Evolutionary conservation across 1,140 invertebrate species (phyloP), one percentile per base, ranked within the genome.

Genomic region (Nasonia giraulti): DNA sequence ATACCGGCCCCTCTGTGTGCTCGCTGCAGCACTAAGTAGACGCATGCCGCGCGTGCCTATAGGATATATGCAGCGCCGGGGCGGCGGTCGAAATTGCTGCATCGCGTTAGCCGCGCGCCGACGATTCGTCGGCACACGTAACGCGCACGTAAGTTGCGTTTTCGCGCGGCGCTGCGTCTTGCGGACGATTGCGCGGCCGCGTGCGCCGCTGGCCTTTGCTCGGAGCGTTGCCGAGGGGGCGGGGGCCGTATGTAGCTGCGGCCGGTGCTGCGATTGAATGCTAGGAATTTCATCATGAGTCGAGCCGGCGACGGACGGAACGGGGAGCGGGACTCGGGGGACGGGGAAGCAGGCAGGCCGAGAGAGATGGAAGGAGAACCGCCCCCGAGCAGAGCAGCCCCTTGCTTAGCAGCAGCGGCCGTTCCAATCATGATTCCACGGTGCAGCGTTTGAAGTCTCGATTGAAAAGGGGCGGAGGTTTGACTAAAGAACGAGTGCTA

Each of bases 271-370:
- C 91, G 90, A 93, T 93, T 92, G 92, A 93, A 93, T 92, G 91
- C 91, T 91, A 93, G 91, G 92, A 93, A 93, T 93, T 93, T 93
- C 92, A 93, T 93, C 91, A 93, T 92, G 91, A 92, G 91, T 91
- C 89, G 89, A 91, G 90, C 90, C 91, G 90, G 85, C 89, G 87
- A 44, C 12, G 33, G 85, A 82, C 62, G 44, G 85, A 50, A n/a
- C 31, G 87, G 88, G 87, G 88, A 86, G 88, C 87, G 87, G 87
- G 76, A 80, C 62, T 86, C 66, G 66, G 23, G 55, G 83, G 77
- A 27, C 27, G 75, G 73, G 82, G 40, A 44, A 81, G 73, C 75
- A 27, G 68, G 69, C 50, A 27, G 27, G 27, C 27, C 73, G 78
- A 69, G 76, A 79, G 47, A 84, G 85, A 68, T 27, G 37, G 77